phyloP scores from a whole-genome alignment of 2,888 invertebrate genomes.

The Stenodera caucasica region DNA sequence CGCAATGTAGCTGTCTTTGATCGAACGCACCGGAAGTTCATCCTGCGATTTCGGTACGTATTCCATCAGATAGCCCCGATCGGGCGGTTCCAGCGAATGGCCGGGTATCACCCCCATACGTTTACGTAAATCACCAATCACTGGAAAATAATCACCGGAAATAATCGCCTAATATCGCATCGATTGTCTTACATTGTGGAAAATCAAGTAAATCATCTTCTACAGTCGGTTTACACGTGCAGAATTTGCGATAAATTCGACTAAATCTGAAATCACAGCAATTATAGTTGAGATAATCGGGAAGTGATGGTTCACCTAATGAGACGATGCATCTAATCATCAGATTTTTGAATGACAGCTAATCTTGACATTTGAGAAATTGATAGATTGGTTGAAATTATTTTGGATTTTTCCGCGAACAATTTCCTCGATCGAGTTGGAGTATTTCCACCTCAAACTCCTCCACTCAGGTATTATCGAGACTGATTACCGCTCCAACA shows the following conservation, averaged over 20 bases:
- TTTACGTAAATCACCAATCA: slow-evolving; percentile 46
- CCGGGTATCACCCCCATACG: slow-evolving; percentile 53
- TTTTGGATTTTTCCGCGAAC: no score
- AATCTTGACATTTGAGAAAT: no score
- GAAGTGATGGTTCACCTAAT: no score
- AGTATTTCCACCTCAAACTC: no score
- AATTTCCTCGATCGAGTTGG: no score
- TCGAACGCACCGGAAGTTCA: slow-evolving; percentile 62
- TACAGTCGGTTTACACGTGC: background rate
- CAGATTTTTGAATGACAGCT: no score
- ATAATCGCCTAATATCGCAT: background rate
- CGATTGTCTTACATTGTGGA: background rate
- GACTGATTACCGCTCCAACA: background rate
- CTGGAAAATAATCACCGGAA: background rate
- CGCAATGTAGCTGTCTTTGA: slow-evolving; percentile 66
- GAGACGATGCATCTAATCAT: no score
- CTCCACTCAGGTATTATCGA: no score
- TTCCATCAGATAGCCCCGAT: slow-evolving; percentile 57
- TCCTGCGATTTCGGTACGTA: slow-evolving; percentile 58
- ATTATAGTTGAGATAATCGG: background rate
- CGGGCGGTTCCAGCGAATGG: slow-evolving; percentile 51
- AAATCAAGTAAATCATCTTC: background rate
- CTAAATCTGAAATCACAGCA: background rate
- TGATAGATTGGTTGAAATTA: no score
- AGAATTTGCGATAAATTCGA: background rate